These are phyloP conservation scores for Leptoclinus maculatus DNA, from an alignment of 2,797 vertebrate species.

Conservation along the genomic window DNA sequence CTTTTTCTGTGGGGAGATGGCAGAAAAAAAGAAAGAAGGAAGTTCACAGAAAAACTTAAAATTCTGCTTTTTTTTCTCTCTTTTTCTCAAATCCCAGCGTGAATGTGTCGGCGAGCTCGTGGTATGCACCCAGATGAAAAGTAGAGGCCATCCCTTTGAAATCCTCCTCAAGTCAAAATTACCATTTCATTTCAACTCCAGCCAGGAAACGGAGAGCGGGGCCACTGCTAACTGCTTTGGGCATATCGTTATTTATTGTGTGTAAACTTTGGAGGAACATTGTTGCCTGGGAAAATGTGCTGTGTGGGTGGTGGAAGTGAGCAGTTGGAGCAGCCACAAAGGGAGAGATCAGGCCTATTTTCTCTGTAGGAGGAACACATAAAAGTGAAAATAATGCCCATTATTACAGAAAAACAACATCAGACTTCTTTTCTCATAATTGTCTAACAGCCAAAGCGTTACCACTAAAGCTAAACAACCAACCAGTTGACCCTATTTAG, in stretches of 20 bases:
- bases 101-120: slow-evolving; percentile 83
- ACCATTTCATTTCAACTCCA: slow-evolving; percentile 89
- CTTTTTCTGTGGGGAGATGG: slow-evolving; percentile 70
- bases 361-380: slow-evolving; percentile 87
- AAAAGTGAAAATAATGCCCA: slow-evolving; percentile 84
- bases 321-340: slow-evolving; percentile 87
- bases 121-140: slow-evolving; percentile 85
- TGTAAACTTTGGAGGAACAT: slow-evolving; percentile 88
- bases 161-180: slow-evolving; percentile 89
- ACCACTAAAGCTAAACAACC: slow-evolving; percentile 57
- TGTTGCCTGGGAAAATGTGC: slow-evolving; percentile 86
- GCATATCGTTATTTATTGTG: slow-evolving; percentile 88
- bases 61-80: slow-evolving; percentile 64
- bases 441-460: slow-evolving; percentile 71
- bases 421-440: slow-evolving; percentile 80
- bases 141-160: slow-evolving; percentile 86
- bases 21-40: slow-evolving; percentile 72
- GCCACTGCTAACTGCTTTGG: slow-evolving; percentile 84
- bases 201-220: slow-evolving; percentile 83
- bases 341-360: slow-evolving; percentile 85
- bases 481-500: slow-evolving; percentile 72
- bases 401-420: slow-evolving; percentile 86
- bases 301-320: slow-evolving; percentile 88
- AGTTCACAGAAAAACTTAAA: slow-evolving; percentile 81
- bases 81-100: slow-evolving; percentile 74